Evolutionary conservation across 2,888 invertebrate genomes (phyloP).

Genomic region (Oxytorus armatus): DNA sequence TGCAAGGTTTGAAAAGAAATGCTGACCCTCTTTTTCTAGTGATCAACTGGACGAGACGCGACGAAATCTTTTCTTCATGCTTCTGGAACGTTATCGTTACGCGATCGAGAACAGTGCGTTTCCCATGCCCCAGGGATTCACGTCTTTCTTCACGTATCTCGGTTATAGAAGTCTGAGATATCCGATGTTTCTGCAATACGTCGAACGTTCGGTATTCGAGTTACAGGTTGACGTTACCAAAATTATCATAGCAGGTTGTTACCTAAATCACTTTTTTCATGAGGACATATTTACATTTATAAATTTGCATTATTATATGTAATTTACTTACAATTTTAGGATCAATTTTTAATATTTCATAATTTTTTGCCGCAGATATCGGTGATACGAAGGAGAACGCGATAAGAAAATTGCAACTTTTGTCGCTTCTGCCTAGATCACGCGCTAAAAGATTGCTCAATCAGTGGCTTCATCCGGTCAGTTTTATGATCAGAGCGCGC

Average conservation of each 20-base stretch:
- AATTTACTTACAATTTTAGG: background rate
- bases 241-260: constrained; percentile 89
- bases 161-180: constrained; percentile 92
- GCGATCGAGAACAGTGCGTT: constrained; percentile 93
- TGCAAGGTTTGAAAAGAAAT: background rate
- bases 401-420: constrained; percentile 89
- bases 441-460: constrained; percentile 91
- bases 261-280: constrained; percentile 1
- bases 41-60: constrained; percentile 90
- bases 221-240: constrained; percentile 95
- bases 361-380: constrained; percentile 75
- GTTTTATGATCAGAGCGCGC: constrained; percentile 91
- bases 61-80: constrained; percentile 90
- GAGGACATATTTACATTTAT: constrained; percentile 6
- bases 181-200: constrained; percentile 93
- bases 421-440: constrained; percentile 91
- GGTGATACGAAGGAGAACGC: constrained; percentile 87
- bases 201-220: constrained; percentile 93
- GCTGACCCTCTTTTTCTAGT: constrained; percentile 84
- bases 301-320: background rate
- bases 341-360: background rate
- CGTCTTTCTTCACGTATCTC: constrained; percentile 94
- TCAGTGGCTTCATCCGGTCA: constrained; percentile 91
- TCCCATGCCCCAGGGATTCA: constrained; percentile 94
- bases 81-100: constrained; percentile 92